Base-by-base conservation (phyloP, 2,888 invertebrate genomes). In the Machimus rusticus region DNA sequence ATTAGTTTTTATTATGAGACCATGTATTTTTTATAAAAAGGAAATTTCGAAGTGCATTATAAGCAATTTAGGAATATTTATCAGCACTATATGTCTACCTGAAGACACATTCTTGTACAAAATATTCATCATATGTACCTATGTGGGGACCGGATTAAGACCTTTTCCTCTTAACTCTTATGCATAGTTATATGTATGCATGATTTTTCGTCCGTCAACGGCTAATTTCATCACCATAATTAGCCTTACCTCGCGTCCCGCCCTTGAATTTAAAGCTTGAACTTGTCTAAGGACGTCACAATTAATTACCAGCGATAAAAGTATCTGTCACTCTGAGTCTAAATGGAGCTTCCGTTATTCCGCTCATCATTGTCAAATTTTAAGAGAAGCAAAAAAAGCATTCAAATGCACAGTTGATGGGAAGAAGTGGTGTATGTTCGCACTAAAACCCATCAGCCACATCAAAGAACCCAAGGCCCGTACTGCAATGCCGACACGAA, bases 301-400 rank as follows among this genome's bases (percentile, higher is more conserved):
- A 51, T 39, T 79, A 79, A 79, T 79, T 79, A 79, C 5, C 28
- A 31, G 31, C 78, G 37, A 19, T 79, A 28, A 79, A 79, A 79
- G 51, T 31, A 28, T 3, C n/a, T 76, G 46, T 51, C 79, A 51
- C 79, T 46, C 2, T 14, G 34, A 39, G 28, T 12, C 12, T 79
- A 79, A 51, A 34, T 79, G 51, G 51, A 51, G 51, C 31, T 79
- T 55, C 79, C 79, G 79, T 79, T 79, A 79, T 31, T 51, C 31
- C 51, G 43, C 39, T 28, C 28, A 43, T 78, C 43, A 43, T 51
- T 79, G 46, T 79, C 66, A 51, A 51, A 46, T 51, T 79, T 79
- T 23, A 8, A 79, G 23, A 39, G 55, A 51, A 46, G 28, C 16
- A 43, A 43, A 46, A 8, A n/a, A 9, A 12, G 23, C 39, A 78